phyloP scores from a whole-genome alignment of 2,797 vertebrate genomes.

The Sebastes ruberrimus region DNA sequence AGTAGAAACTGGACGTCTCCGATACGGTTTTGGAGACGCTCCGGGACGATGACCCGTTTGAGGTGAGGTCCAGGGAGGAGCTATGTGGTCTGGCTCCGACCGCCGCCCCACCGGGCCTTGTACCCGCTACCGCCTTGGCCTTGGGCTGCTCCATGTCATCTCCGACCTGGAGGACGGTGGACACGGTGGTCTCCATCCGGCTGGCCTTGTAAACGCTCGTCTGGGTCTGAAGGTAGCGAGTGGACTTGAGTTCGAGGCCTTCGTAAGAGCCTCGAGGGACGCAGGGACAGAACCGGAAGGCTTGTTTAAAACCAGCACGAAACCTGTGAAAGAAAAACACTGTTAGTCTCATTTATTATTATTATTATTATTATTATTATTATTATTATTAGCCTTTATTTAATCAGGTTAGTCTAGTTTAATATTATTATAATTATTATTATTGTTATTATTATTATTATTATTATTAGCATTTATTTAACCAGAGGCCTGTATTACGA shows the following conservation, averaged over 20 bases:
- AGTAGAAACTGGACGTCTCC: conserved; percentile 93
- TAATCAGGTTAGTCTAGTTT: too few species aligned
- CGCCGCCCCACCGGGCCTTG: background rate
- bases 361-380: too few species aligned
- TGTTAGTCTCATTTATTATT: background rate
- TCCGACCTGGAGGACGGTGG: conserved; percentile 77
- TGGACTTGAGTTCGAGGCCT: conserved; percentile 94
- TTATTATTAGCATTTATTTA: too few species aligned
- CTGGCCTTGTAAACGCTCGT: conserved; percentile 93
- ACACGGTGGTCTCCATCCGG: conserved; percentile 90
- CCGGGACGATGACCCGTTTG: conserved; percentile 90
- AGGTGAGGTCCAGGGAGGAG: conserved; percentile 87
- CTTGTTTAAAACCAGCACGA: conserved; percentile 93
- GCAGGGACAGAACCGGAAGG: conserved; percentile 91
- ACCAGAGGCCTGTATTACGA: too few species aligned
- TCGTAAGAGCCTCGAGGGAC: conserved; percentile 85
- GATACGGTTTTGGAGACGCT: conserved; percentile 92
- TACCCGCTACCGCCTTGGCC: conserved; percentile 45
- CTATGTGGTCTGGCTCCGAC: conserved; percentile 55
- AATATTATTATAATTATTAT: too few species aligned
- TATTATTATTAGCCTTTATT: too few species aligned
- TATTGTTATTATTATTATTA: too few species aligned
- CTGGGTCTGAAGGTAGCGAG: conserved; percentile 90
- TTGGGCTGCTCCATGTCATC: conserved; percentile 83
- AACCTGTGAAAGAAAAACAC: conserved; percentile 81